Evolutionary conservation across 2,797 vertebrate genomes (phyloP), one percentile per base, ranked within the genome.

Genomic region (Coracias cyanogaster): DNA sequence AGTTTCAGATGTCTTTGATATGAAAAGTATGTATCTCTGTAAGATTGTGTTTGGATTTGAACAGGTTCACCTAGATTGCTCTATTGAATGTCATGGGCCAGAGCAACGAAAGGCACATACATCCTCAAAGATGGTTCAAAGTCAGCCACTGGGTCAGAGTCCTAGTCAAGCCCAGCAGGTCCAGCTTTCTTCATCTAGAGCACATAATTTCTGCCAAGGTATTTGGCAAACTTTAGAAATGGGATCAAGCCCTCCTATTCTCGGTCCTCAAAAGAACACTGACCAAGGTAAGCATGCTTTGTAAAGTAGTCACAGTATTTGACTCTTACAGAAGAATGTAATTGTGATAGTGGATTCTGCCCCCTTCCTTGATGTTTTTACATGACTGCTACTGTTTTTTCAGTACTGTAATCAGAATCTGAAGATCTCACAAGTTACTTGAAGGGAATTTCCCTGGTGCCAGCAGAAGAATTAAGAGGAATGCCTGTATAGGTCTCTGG

Each of bases 201-300:
- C 95, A 3, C 96, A 95, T 73, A 89, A 87, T 5, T 98, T 98
- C 24, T 97, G 99, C 67, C 98, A 98, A 79, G 98, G 98, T 43
- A 94, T 98, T 43, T 99, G 99, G 98, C 97, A 98, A 86, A 95
- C 98, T 39, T 94, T 98, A 82, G 98, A 99, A 72, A 96, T 46
- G 78, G 98, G 97, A n/a, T 98, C 98, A 55, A 99, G 98, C 89
- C 95, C 98, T 69, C 98, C 98, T 7, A 4, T 97, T 62, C 85
- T 96, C 55, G 97, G 97, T 65, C 79, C 97, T 64, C 96, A 46
- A 49, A 97, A 97, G 7, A 95, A 91, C 76, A 71, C 62, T 22
- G 65, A 91, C 24, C 86, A 92, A 98, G 98, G 98, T 98, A 94
- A 97, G 96, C 29, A 48, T 52, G 25, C 54, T 91, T 46, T 69